Evolutionary conservation across 2,113 vertebrate species (phyloP).

Genomic region (Chiloscyllium plagiosum): DNA sequence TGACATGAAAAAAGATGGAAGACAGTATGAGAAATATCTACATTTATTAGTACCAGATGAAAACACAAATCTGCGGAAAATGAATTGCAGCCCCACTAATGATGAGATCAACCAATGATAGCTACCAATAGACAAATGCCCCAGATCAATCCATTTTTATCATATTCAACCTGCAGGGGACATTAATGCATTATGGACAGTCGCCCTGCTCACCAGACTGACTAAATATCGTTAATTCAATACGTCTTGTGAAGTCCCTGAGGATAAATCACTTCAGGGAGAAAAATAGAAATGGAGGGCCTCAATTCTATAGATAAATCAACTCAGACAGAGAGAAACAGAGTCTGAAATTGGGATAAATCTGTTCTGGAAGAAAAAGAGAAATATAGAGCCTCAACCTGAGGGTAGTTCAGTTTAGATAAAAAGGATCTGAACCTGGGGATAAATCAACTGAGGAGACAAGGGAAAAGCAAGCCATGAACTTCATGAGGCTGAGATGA

Average conservation of each 20-base stretch:
- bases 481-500: not conserved
- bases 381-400: not conserved
- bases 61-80: slow-evolving; percentile 73
- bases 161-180: slow-evolving; percentile 74
- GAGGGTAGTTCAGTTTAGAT: not conserved
- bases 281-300: no score
- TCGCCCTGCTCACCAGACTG: not conserved
- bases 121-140: slow-evolving; percentile 84
- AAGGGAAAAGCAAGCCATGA: not conserved
- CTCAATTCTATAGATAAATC: no score
- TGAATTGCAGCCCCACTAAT: slow-evolving; percentile 80
- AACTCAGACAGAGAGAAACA: no score
- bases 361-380: no score
- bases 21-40: slow-evolving; percentile 39
- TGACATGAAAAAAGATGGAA: slow-evolving; percentile 45
- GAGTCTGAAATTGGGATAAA: no score
- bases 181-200: no score
- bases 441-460: not conserved
- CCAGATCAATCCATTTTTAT: slow-evolving; percentile 95
- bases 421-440: not conserved
- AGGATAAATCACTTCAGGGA: not conserved
- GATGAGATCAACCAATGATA: slow-evolving; percentile 78
- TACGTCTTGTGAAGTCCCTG: not conserved
- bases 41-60: slow-evolving; percentile 46
- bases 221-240: not conserved